These are phyloP conservation scores for Knipowitschia caucasica DNA, from an alignment of 2,797 vertebrate genomes.

Conservation along the genomic window DNA sequence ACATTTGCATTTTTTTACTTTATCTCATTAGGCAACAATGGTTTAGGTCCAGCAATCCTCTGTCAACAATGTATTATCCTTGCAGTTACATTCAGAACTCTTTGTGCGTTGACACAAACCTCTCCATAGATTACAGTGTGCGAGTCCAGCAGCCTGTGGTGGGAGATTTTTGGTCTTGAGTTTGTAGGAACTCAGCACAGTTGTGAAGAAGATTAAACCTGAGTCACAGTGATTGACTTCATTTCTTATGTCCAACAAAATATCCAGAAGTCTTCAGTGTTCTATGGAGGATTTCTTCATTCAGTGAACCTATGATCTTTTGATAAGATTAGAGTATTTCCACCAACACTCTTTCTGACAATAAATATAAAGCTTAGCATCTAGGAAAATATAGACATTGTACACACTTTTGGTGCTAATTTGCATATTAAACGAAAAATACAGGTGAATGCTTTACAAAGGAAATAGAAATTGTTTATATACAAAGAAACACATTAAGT, in stretches of 20 bases:
- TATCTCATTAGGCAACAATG: constrained; percentile 1
- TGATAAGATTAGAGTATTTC: no score
- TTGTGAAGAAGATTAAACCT: constrained; percentile 37
- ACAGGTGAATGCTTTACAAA: neutral
- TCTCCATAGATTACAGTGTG: constrained; percentile 1
- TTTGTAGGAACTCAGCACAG: constrained; percentile 12
- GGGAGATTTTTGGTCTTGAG: constrained; percentile 49
- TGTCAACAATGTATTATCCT: neutral
- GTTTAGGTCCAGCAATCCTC: neutral
- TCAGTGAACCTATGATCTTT: no score
- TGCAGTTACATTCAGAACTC: neutral
- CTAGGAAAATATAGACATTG: neutral
- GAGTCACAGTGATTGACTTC: constrained; percentile 18
- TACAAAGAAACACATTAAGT: neutral
- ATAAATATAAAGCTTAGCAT: constrained; percentile 3
- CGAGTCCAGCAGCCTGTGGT: neutral
- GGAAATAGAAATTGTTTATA: neutral
- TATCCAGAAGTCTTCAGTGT: constrained; percentile 9
- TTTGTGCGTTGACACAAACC: constrained; percentile 7
- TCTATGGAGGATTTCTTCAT: constrained; percentile 15
- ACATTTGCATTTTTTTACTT: neutral
- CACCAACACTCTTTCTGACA: neutral
- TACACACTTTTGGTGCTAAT: constrained; percentile 3
- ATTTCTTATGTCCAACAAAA: constrained; percentile 5
- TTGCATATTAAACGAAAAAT: constrained; percentile 2